These are phyloP conservation scores for Oophaga sylvatica DNA, from an alignment of 2,797 vertebrate genomes.

Conservation along the genomic window DNA sequence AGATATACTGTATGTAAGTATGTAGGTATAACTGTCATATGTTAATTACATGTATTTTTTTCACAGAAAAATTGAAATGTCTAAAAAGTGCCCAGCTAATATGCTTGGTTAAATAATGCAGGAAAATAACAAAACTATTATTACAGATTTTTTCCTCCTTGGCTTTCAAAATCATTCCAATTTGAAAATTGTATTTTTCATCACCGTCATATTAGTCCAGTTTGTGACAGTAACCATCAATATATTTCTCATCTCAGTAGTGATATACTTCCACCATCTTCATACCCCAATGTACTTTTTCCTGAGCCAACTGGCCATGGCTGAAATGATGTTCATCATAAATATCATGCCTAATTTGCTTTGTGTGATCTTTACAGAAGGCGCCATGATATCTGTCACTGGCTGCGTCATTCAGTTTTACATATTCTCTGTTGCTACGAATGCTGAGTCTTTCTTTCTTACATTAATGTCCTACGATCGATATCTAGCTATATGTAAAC, in stretches of 20 bases:
- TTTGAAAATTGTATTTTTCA: constrained; percentile 42
- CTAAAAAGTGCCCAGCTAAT: background rate
- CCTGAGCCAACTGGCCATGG: constrained; percentile 38
- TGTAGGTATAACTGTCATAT: no score
- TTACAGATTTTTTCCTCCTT: constrained; percentile 44
- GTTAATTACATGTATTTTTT: background rate
- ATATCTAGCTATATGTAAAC: constrained; percentile 50
- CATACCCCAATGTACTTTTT: constrained; percentile 58
- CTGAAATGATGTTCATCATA: constrained; percentile 52
- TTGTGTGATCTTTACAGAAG: constrained; percentile 16
- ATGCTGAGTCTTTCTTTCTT: constrained; percentile 51
- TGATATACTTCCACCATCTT: background rate
- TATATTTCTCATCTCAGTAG: constrained; percentile 4
- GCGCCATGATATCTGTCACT: constrained; percentile 25
- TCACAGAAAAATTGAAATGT: background rate
- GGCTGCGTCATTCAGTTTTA: constrained; percentile 43
- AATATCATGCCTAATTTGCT: constrained; percentile 49
- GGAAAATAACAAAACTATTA: constrained; percentile 36
- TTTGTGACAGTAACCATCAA: constrained; percentile 40
- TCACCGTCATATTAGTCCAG: constrained; percentile 1
- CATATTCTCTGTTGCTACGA: constrained; percentile 48
- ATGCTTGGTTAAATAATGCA: background rate
- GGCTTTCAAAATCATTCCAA: constrained; percentile 37
- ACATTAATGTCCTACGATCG: constrained; percentile 54
- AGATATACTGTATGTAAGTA: no score